phyloP scores from a whole-genome alignment of 2,888 invertebrate genomes.

The Eumerus sabulonum region DNA sequence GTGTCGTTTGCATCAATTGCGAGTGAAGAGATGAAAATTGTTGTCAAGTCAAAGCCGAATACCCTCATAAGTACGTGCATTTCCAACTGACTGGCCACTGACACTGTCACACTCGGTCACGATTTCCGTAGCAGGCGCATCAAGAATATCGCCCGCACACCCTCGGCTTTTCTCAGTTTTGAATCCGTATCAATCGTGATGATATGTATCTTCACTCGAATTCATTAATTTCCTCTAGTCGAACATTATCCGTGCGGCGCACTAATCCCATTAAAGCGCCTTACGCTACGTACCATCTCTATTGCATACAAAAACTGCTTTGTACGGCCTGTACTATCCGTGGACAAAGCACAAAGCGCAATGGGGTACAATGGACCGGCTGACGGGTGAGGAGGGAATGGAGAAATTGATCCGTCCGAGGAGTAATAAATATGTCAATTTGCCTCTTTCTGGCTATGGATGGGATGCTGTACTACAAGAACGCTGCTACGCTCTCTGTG shows the following conservation, averaged over 20 bases:
- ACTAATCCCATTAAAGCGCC: constrained; percentile 65
- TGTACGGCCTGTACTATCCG: too few species aligned
- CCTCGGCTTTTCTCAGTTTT: constrained; percentile 23
- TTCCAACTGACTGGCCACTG: constrained; percentile 60
- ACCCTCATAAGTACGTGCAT: constrained; percentile 58
- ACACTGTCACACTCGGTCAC: constrained; percentile 1
- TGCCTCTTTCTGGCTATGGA: constrained; percentile 39
- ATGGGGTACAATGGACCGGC: neutral
- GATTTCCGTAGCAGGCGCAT: too few species aligned
- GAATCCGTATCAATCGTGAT: constrained; percentile 64
- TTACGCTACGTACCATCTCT: constrained; percentile 28
- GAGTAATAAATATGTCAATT: constrained; percentile 68
- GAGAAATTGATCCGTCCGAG: constrained; percentile 63
- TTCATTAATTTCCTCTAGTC: constrained; percentile 63
- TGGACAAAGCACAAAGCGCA: too few species aligned
- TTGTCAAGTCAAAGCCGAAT: constrained; percentile 44
- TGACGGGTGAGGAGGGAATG: constrained; percentile 24
- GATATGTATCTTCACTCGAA: constrained; percentile 67
- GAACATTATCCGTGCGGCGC: constrained; percentile 60
- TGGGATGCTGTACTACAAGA: constrained; percentile 34
- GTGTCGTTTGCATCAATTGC: constrained; percentile 54
- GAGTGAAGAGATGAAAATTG: constrained; percentile 19
- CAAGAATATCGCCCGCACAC: constrained; percentile 55
- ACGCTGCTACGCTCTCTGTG: too few species aligned
- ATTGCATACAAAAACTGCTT: too few species aligned